Conservation (phyloP, 2,113 vertebrate genomes). For the Poecilia latipinna region DNA sequence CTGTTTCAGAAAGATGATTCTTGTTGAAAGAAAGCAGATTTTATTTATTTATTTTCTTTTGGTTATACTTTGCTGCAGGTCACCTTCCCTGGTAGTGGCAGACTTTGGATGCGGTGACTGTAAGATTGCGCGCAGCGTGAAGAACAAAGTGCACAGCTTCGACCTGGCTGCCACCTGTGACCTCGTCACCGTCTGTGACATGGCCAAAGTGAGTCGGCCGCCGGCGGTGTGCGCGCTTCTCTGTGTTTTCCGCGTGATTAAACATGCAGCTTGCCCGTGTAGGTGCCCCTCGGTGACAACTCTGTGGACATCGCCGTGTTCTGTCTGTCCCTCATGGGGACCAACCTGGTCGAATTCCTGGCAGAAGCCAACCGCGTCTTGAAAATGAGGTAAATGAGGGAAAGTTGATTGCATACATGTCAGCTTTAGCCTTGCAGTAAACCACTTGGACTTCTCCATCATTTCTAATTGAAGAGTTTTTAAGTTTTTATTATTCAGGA, state of each 20-base stretch:
- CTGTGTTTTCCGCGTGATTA: background rate
- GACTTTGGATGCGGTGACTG: constrained; percentile 97
- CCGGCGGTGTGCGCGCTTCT: fast-evolving
- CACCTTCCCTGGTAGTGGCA: constrained; percentile 87
- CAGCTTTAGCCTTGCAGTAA: background rate
- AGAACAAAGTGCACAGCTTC: constrained; percentile 91
- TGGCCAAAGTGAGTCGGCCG: constrained; percentile 84
- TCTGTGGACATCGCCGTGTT: constrained; percentile 91
- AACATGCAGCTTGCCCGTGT: background rate
- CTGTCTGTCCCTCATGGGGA: constrained; percentile 96
- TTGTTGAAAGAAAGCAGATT: too few species aligned
- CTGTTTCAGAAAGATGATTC: too few species aligned
- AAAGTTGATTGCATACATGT: background rate
- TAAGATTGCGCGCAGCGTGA: constrained; percentile 85
- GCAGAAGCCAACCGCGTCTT: constrained; percentile 92
- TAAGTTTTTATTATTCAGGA: background rate
- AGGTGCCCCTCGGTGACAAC: constrained; percentile 86
- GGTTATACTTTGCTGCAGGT: constrained; percentile 63
- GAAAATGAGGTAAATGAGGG: constrained; percentile 80
- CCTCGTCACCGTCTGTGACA: constrained; percentile 89
- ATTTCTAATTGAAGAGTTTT: background rate
- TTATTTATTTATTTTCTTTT: background rate
- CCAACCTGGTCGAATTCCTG: constrained; percentile 90
- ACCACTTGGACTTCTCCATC: background rate
- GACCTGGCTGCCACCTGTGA: constrained; percentile 88